Evolutionary conservation across 2,888 invertebrate genomes (phyloP), one percentile per base, ranked within the genome.

Genomic region (Bugulina stolonifera): DNA sequence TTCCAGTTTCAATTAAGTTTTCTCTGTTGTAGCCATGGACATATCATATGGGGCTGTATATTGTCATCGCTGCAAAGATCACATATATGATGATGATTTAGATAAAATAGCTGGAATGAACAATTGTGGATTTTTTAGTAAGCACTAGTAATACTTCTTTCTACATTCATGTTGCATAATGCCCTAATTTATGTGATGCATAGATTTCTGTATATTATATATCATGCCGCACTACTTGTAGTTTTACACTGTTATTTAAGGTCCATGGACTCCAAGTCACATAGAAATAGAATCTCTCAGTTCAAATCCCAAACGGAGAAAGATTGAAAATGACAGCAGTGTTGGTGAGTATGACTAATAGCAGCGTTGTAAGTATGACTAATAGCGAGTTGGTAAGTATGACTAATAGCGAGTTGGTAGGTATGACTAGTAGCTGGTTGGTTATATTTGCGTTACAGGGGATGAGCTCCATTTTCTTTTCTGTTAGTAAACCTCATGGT

Each of bases 61-160:
- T 84, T 98, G 98, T 85, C 90, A 90, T 81, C 89, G 90, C 79
- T 98, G 98, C 84, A 89, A 90, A 75, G 96, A 97, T 84, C 97
- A 94, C 84, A 90, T 95, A 71, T 96, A 95, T 85, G 93, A 94
- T 81, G 86, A 88, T 74, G 91, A 93, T 77, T 81, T 88, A 71
- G 86, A 87, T 75, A 80, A 81, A 32, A 83, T 88, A 71, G 83
- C 86, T 52, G 79, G 77, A 71, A 74, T 64, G 2, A 64, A 32
- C 64, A 43, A 43, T 43, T 32, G 10, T 32, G 32, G 64, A 34
- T 64, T 64, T 32, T 64, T 64, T 64, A 27, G 64, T 34, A 64
- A 32, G 64, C 23, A n/a, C n/a, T n/a, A n/a, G n/a, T n/a, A n/a
- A n/a, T n/a, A n/a, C n/a, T n/a, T n/a, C n/a, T n/a, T n/a, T n/a